phyloP scores from a whole-genome alignment of 23 tunicate genomes.

The Trididemnum clinides region DNA sequence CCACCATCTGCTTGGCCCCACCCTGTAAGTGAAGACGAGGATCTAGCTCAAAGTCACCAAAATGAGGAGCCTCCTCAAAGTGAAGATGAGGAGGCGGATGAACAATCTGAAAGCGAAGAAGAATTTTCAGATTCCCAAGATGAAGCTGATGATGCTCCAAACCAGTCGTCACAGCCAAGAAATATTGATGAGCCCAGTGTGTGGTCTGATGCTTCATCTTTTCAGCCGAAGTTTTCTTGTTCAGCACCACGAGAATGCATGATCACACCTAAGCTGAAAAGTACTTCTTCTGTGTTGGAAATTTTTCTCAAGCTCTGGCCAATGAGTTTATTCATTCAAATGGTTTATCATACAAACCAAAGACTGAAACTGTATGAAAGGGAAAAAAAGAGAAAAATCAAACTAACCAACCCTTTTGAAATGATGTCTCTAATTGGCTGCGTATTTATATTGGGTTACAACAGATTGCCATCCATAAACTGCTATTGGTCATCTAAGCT shows the following conservation, averaged over 20 bases:
- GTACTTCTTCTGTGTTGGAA: slow-evolving; percentile 14
- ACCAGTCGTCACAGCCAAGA: slow-evolving; percentile 12
- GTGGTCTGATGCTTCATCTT: slow-evolving; percentile 34
- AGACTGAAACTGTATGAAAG: slow-evolving; percentile 15
- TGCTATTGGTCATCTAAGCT: slow-evolving; percentile 22
- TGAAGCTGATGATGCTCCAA: slow-evolving; percentile 18
- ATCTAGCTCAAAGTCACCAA: slow-evolving; percentile 14
- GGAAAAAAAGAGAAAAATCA: slow-evolving; percentile 19
- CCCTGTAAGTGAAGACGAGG: slow-evolving; percentile 17
- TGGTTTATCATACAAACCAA: slow-evolving; percentile 11
- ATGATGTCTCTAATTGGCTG: slow-evolving; percentile 33
- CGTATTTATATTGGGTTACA: slow-evolving; percentile 16
- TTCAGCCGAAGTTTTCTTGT: slow-evolving; percentile 7
- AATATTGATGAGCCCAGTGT: slow-evolving; percentile 18
- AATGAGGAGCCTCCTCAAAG: slow-evolving; percentile 10
- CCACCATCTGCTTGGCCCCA: slow-evolving; percentile 13
- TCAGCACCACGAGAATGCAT: slow-evolving; percentile 19
- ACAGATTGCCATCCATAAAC: slow-evolving; percentile 16
- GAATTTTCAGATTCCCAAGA: slow-evolving; percentile 20
- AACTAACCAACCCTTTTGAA: slow-evolving; percentile 25
- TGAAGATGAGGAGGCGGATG: slow-evolving; percentile 16
- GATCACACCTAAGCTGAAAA: slow-evolving; percentile 19
- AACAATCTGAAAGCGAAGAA: slow-evolving; percentile 17
- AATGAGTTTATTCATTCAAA: slow-evolving; percentile 34
- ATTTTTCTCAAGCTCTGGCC: slow-evolving; percentile 34